Base-by-base conservation (phyloP, 2,797 vertebrate species). In the Rhinogobio ventralis region DNA sequence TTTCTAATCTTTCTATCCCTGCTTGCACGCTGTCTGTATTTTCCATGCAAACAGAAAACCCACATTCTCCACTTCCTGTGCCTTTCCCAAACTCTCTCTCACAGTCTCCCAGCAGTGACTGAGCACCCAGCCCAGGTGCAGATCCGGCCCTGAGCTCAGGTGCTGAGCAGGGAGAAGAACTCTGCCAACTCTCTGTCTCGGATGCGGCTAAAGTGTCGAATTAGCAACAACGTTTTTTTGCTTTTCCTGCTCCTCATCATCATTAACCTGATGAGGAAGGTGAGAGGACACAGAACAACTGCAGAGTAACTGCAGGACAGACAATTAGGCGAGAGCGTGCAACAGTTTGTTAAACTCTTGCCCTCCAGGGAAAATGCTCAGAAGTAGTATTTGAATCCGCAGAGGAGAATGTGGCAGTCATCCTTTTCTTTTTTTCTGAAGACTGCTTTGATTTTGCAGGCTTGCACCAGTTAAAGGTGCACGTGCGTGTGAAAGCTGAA, bases 101-200 rank as follows among this genome's bases (percentile, higher is more conserved):
- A 42, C 30, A 64, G 4, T 64, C 8, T 51, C 28, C 42, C 36
- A 55, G 57, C 45, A 28, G 60, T 33, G 64, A 76, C 62, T 33
- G 82, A 78, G 53, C 82, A 46, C 28, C 36, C 83, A 79, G 36
- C 36, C 13, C 83, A 87, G 86, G 85, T 81, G 81, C 53, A 53
- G 81, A 73, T 86, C 83, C 72, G 17, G 66, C 46, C 73, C 67
- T 83, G 85, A 87, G 62, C 71, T 79, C 77, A 85, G 86, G 75
- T 87, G 88, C 88, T 89, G 84, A 86, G 82, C 85, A 81, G 82
- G 72, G 76, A 84, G 84, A 72, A 84, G 84, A 64, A 71, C 67
- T 68, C 49, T 76, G 78, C 78, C 39, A 83, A 64, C 79, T 76
- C 46, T 68, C 81, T 86, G 57, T 53, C 83, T 84, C 64, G 77